phyloP scores from a whole-genome alignment of 64 coral and sea anemone species.

The Astreopora myriophthalma region DNA sequence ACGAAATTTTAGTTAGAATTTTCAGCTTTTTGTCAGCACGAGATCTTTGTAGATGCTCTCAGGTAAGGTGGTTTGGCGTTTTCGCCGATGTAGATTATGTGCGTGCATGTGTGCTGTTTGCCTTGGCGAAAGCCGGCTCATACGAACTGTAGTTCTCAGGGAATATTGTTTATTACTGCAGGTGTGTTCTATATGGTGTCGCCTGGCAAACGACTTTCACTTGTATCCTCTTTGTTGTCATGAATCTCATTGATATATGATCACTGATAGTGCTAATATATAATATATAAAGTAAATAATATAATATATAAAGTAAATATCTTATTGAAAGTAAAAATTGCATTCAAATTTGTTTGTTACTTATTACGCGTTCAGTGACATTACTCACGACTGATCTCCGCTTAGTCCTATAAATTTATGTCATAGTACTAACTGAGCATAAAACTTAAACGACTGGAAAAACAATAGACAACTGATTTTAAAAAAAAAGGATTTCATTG shows the following conservation, averaged over 20 bases:
- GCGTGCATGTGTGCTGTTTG: not conserved
- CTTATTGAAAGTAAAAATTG: too few relatives aligned
- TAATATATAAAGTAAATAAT: too few relatives aligned
- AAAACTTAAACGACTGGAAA: too few relatives aligned
- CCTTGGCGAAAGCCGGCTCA: not conserved
- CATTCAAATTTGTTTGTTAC: too few relatives aligned
- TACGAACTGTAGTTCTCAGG: not conserved
- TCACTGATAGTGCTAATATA: too few relatives aligned
- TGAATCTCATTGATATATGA: not conserved
- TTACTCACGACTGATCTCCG: too few relatives aligned
- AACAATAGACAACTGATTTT: too few relatives aligned
- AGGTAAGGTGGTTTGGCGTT: slow-evolving; percentile 16
- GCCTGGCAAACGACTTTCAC: slow-evolving; percentile 92
- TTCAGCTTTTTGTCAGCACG: slow-evolving; percentile 81
- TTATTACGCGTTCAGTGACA: too few relatives aligned
- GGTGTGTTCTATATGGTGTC: slow-evolving; percentile 94
- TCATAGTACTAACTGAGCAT: too few relatives aligned
- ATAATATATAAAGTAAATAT: too few relatives aligned
- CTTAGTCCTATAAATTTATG: too few relatives aligned
- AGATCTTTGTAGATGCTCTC: slow-evolving; percentile 89
- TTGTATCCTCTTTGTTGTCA: slow-evolving; percentile 76
- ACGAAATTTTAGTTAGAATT: slow-evolving; percentile 90
- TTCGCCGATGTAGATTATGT: not conserved
- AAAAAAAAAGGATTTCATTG: too few relatives aligned
- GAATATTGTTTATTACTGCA: slow-evolving; percentile 6